phyloP scores from a whole-genome alignment of 2,888 invertebrate genomes.

The Eucera pruinosa region DNA sequence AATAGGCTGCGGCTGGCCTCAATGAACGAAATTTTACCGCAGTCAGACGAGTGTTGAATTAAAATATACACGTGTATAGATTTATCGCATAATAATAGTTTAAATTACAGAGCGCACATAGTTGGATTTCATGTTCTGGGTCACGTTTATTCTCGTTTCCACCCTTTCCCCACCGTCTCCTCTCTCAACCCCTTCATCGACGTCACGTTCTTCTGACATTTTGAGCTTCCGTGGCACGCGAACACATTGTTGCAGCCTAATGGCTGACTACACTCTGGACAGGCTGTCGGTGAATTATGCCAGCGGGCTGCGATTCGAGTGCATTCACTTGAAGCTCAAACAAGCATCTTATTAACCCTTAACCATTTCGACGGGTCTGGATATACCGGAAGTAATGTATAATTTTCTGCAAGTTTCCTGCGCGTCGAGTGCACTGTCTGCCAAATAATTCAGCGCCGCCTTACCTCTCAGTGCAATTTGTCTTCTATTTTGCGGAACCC shows the following conservation, averaged over 20 bases:
- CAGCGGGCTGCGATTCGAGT: slow-evolving; percentile 35
- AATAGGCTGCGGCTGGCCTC: neutral
- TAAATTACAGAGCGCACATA: slow-evolving; percentile 1
- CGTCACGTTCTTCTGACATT: slow-evolving; percentile 45
- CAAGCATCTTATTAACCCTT: slow-evolving; percentile 57
- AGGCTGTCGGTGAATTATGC: slow-evolving; percentile 21
- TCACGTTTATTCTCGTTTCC: slow-evolving; percentile 31
- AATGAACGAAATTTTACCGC: slow-evolving; percentile 1
- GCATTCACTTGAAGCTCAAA: slow-evolving; percentile 43
- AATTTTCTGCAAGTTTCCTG: slow-evolving; percentile 48
- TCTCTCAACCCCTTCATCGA: neutral
- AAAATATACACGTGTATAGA: slow-evolving; percentile 17
- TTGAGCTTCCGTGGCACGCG: slow-evolving; percentile 37
- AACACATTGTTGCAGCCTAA: slow-evolving; percentile 40
- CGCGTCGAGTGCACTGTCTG: slow-evolving; percentile 24
- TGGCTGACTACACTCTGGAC: slow-evolving; percentile 14
- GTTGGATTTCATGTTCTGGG: slow-evolving; percentile 46
- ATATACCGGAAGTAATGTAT: slow-evolving; percentile 49
- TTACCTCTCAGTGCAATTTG: slow-evolving; percentile 56
- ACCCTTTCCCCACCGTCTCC: neutral
- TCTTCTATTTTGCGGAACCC: slow-evolving; percentile 50
- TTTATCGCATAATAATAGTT: slow-evolving; percentile 9
- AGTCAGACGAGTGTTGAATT: slow-evolving; percentile 17
- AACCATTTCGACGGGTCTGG: slow-evolving; percentile 39
- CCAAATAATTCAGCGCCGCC: slow-evolving; percentile 49